Conservation (phyloP, 2,888 invertebrate genomes). For the Clivina fossor region DNA sequence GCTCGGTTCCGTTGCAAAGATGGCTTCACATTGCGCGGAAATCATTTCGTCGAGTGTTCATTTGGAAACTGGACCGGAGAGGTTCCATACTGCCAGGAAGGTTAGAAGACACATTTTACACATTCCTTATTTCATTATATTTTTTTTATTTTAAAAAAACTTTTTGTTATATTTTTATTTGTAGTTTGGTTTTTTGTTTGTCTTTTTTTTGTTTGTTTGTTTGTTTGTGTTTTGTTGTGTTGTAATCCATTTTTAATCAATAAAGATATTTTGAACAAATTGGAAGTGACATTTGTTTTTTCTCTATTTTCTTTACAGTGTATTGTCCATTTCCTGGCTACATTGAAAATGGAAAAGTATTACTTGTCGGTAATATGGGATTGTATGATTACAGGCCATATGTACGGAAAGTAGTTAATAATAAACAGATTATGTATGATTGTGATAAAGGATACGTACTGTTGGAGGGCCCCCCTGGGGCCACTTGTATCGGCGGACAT, state of each 20-base stretch:
- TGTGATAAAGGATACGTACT: conserved; percentile 90
- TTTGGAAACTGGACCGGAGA: conserved; percentile 95
- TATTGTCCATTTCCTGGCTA: conserved; percentile 93
- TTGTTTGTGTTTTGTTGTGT: no score
- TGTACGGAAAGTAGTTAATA: conserved; percentile 85
- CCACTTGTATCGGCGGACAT: conserved; percentile 90
- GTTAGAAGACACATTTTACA: conserved; percentile 48
- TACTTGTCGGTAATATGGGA: conserved; percentile 94
- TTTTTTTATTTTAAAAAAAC: conserved; percentile 1
- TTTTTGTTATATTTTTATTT: background rate
- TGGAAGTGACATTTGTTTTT: no score
- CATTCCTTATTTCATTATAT: background rate
- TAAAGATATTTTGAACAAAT: no score
- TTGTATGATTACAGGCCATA: conserved; percentile 93
- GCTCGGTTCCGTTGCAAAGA: conserved; percentile 93
- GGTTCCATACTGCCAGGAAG: conserved; percentile 81
- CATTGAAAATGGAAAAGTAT: conserved; percentile 84
- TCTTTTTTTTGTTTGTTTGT: no score
- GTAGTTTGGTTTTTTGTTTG: no score
- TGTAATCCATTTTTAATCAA: no score
- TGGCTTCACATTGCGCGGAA: conserved; percentile 80
- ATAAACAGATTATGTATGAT: conserved; percentile 94
- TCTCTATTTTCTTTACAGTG: conserved; percentile 59
- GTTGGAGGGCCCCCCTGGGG: conserved; percentile 85
- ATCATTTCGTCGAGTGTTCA: conserved; percentile 77